Evolutionary conservation across 2,797 vertebrate genomes (phyloP), one percentile per base, ranked within the genome.

Genomic region (Austrolebias charrua): DNA sequence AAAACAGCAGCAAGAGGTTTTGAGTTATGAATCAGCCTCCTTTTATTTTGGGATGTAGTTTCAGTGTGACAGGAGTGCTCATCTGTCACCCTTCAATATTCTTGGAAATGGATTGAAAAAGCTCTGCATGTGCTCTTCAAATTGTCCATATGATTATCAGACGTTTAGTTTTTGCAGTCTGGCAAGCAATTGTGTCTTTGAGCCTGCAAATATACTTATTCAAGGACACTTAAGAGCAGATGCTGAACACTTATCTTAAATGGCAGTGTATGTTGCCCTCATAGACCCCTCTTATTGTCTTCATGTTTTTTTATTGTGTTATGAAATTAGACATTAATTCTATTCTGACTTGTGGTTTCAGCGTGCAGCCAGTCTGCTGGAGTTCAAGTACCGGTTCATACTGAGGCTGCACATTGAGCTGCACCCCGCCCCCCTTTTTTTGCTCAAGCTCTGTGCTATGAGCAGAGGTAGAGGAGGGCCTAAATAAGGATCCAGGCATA

Each of bases 361-460:
- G 33, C 47, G 62, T 71, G 55, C 50, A 49, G 19, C 58, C 35
- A 52, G 20, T 65, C 56, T 66, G 11, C 69, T 67, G 29, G 59
- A 50, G 65, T 51, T 40, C 1, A 28, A 81, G 63, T 72, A 79
- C 55, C n/a, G n/a, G n/a, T n/a, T n/a, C n/a, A 12, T 58, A 57
- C 43, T 55, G 63, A 67, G 78, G 72, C 79, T 73, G 76, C 72
- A 38, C 47, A 55, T 52, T 72, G 78, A 75, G 78, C 78, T 63
- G 43, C 64, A 20, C 46, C n/a, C n/a, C 35, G 53, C 61, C 85
- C 74, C 78, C 76, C n/a, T n/a, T 71, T 77, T 66, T 43, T 43
- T 24, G 44, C 83, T 75, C 73, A 29, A 69, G 78, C 91, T 88
- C 92, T 94, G 84, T 89, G 89, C 89, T 93, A 93, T 94, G 93